Evolutionary conservation across 2,888 invertebrate species (phyloP).

Genomic region (Eucriotettix oculatus): DNA sequence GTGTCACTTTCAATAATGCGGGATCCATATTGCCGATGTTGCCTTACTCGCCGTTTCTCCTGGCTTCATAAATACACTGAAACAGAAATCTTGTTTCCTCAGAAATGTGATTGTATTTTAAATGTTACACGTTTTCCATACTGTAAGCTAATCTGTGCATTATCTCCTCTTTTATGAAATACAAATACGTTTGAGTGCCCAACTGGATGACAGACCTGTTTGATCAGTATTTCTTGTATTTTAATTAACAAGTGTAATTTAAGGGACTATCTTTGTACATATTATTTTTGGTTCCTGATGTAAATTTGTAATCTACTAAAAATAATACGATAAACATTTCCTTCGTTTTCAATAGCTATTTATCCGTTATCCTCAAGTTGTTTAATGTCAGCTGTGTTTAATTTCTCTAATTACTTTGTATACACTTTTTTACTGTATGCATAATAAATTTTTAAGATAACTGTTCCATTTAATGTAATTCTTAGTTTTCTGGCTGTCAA

Average conservation of each 20-base stretch:
- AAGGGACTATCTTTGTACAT: background rate
- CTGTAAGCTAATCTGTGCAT: background rate
- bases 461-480: too few species aligned
- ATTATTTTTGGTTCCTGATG: background rate
- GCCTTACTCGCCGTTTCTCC: conserved; percentile 8
- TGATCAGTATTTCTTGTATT: too few species aligned
- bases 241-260: background rate
- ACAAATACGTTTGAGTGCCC: background rate
- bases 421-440: too few species aligned
- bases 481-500: too few species aligned
- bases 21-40: conserved; percentile 5
- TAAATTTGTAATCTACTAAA: background rate
- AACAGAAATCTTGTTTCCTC: too few species aligned
- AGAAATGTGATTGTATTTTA: too few species aligned
- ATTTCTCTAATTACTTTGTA: too few species aligned
- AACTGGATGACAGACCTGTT: background rate
- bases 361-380: too few species aligned
- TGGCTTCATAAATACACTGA: background rate
- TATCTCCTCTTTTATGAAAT: background rate
- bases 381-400: too few species aligned
- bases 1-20: too few species aligned
- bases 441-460: too few species aligned
- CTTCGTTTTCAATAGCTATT: too few species aligned
- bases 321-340: background rate
- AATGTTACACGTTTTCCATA: conserved; percentile 2